Base-by-base conservation (phyloP, 2,888 invertebrate genomes). In the Hydriomena furcata region DNA sequence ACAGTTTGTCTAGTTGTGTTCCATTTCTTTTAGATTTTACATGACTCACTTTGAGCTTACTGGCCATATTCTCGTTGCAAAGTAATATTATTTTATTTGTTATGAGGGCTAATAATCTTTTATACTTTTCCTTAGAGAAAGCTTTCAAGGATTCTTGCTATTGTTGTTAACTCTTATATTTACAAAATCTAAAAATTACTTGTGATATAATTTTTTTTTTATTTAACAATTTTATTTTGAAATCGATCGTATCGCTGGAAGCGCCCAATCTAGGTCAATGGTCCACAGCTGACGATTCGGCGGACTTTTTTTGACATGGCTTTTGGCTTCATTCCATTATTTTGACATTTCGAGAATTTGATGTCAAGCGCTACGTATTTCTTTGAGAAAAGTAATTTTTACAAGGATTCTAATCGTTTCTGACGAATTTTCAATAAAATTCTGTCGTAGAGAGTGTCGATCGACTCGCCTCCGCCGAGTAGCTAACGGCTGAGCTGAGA, bases 281-380 rank as follows among this genome's bases (percentile, higher is more conserved):
- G 68, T 72, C 72, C 66, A 75, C 74, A 75, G 73, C 74, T 79
- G 79, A 81, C 78, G 75, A 84, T 83, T 84, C 84, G 79, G 86
- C 86, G 85, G 81, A 84, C 81, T 87, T 87, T 87, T 86, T 89
- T 86, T 87, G 88, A 84, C 86, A 89, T 79, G 79, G 79, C 82
- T 85, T 84, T 86, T 84, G 82, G 84, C 83, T 88, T 89, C 84
- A 84, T 84, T 84, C 84, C 84, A 88, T 86, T 90, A 91, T 91
- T 91, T 91, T 91, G 91, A 91, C 91, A 84, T 88, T 86, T 90
- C 82, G 82, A 83, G 86, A 84, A 85, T 87, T 90, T 79, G 83
- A 83, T 91, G 90, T 90, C 89, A 90, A 87, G 84, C 84, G 87
- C 88, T 89, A 87, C 88, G 85, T 90, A 88, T 90, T 88, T 89